These are phyloP conservation scores for Lordiphosa fenestrarum DNA, from an alignment of 2,888 invertebrate species.

Conservation along the genomic window DNA sequence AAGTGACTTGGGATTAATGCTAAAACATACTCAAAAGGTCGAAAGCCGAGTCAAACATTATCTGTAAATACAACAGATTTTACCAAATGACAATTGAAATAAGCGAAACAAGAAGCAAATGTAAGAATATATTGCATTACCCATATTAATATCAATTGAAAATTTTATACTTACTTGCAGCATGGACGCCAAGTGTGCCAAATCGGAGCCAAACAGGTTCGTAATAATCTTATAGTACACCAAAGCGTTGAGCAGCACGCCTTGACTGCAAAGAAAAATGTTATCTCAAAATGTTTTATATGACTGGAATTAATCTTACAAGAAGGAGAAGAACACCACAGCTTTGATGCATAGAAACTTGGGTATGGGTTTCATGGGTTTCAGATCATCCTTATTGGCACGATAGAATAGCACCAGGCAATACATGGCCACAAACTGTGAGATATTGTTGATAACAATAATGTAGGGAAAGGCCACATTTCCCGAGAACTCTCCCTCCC, in stretches of 20 bases:
- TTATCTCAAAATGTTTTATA: neutral
- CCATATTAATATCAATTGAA: neutral
- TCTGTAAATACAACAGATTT: too few relatives aligned
- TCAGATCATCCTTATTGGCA: conserved; percentile 90
- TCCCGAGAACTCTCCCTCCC: conserved; percentile 93
- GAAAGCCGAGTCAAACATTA: too few relatives aligned
- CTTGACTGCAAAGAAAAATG: conserved; percentile 85
- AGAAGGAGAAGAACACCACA: conserved; percentile 98
- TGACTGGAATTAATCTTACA: too few relatives aligned
- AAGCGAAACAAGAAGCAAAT: too few relatives aligned
- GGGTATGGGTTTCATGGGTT: conserved; percentile 95
- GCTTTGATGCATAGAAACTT: conserved; percentile 98
- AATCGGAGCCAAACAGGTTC: conserved; percentile 86
- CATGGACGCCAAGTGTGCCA: conserved; percentile 89
- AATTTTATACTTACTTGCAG: conserved; percentile 84
- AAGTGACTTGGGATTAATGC: too few relatives aligned
- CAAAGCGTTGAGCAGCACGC: conserved; percentile 92
- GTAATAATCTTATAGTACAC: conserved; percentile 91
- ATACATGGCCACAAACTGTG: conserved; percentile 98
- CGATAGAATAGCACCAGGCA: conserved; percentile 96
- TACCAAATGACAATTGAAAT: too few relatives aligned
- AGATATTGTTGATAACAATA: conserved; percentile 92
- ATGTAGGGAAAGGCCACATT: conserved; percentile 94
- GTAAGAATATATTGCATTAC: too few relatives aligned
- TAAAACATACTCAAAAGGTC: too few relatives aligned